Base-by-base conservation (phyloP, 2,888 invertebrate species). In the Calliphora vomitoria region DNA sequence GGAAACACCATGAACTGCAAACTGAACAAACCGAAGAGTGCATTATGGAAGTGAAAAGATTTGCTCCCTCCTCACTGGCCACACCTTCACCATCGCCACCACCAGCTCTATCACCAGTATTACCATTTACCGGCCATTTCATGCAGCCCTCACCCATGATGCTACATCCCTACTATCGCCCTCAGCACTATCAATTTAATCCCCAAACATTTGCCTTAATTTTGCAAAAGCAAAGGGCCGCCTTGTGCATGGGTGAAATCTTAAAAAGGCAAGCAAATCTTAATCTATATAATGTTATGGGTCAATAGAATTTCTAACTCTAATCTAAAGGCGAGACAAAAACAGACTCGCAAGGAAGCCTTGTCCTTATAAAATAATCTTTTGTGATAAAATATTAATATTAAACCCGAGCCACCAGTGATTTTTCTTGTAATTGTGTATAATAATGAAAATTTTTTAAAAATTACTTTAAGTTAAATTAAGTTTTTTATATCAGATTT, bases 361-460 rank as follows among this genome's bases (percentile, higher is more conserved):
- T 38, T 3, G 18, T 71, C 18, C 35, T 50, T 76, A 38, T 47
- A 76, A 60, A 60, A 53, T n/a, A 47, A 13, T 15, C 13, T 50
- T 76, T 76, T 82, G 82, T 82, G 82, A 82, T 82, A 82, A 62
- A 44, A 71, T 78, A 25, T 25, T 41, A 71, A 68, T 35, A 4
- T 66, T 18, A 58, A 58, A 25, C 25, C 25, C 2, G 1, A 15
- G n/a, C 6, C 38, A 25, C 50, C 53, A 78, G 64, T 66, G 53
- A 66, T 66, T 62, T 55, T 31, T 55, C 31, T 50, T 25, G 11
- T 8, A 20, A 50, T 64, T 66, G 72, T 82, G 55, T 82, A 80
- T 58, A 79, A 15, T 18, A 35, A 50, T 20, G 8, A 76, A 64
- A 31, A 44, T 71, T 66, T 66, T 53, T 20, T 4, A 10, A 60